A percentile compares a stretch with the other conserved stretches of the same genome.
phyloP scores from a whole-genome alignment of 1,140 invertebrate species.

The Drosophila nannoptera region DNA sequence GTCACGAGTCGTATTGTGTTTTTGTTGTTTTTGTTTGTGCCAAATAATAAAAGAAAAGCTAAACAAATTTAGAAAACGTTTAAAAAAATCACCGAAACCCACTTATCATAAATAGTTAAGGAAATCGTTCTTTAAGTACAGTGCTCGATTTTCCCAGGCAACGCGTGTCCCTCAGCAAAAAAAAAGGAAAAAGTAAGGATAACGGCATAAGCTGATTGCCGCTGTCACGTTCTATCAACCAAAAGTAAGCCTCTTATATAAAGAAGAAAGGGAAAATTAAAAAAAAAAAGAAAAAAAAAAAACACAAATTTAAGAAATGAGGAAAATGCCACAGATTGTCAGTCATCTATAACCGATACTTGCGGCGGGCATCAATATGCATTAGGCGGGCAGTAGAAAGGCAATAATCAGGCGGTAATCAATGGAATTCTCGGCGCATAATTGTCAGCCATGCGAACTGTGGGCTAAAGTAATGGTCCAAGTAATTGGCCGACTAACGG shows the following conservation, averaged over 20 bases:
- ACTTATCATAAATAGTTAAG: background rate
- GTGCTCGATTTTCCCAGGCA: background rate
- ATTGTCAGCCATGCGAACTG: constrained; percentile 6
- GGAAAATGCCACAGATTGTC: constrained; percentile 6
- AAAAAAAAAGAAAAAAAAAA: constrained; percentile 2
- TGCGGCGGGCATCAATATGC: background rate
- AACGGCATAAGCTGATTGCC: constrained; percentile 12
- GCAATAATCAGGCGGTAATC: constrained; percentile 53
- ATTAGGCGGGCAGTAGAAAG: constrained; percentile 24
- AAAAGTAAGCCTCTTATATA: constrained; percentile 10
- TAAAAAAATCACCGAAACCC: constrained; percentile 1
- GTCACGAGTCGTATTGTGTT: constrained; percentile 24
- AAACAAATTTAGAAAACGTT: constrained; percentile 19
- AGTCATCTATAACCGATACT: background rate
- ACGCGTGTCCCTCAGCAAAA: constrained; percentile 3
- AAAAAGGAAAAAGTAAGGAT: constrained; percentile 1
- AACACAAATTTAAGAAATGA: background rate
- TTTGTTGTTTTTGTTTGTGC: constrained; percentile 57
- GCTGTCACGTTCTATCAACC: background rate
- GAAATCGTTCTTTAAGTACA: background rate
- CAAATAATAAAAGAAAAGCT: constrained; percentile 19
- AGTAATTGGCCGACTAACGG: constrained; percentile 6
- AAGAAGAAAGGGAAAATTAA: background rate
- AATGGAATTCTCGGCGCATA: constrained; percentile 42
- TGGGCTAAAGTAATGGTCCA: background rate